A percentile compares a stretch with the other conserved stretches of the same genome.
Evolutionary conservation across 2,888 invertebrate genomes (phyloP).

Genomic region (Apoda limacodes): DNA sequence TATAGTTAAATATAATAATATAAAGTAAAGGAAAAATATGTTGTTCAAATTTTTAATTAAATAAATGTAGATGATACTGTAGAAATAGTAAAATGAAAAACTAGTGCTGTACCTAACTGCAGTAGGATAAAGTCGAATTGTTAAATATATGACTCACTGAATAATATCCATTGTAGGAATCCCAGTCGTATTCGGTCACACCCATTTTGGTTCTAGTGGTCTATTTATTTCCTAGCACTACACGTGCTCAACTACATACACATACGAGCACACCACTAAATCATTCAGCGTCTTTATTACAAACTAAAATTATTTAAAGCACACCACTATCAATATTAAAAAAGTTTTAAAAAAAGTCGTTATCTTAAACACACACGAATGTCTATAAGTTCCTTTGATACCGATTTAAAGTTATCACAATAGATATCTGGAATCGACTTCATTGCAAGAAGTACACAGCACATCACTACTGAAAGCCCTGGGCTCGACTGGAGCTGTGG

Average conservation of each 20-base stretch:
- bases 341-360: constrained; percentile 14
- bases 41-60: background rate
- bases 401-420: constrained; percentile 33
- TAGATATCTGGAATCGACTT: constrained; percentile 30
- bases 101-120: no score
- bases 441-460: constrained; percentile 41
- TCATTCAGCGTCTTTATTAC: constrained; percentile 33
- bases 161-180: constrained; percentile 57
- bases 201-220: constrained; percentile 49
- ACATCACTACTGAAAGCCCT: constrained; percentile 48
- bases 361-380: constrained; percentile 60
- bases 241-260: constrained; percentile 22
- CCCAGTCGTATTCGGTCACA: constrained; percentile 62
- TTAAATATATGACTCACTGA: constrained; percentile 29
- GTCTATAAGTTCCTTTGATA: constrained; percentile 39
- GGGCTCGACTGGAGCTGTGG: constrained; percentile 59
- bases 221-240: constrained; percentile 32
- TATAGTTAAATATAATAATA: no score
- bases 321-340: constrained; percentile 22
- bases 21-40: background rate
- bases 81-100: no score
- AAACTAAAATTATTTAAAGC: constrained; percentile 24
- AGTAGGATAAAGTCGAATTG: no score
- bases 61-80: no score
- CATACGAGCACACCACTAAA: constrained; percentile 23